phyloP scores from a whole-genome alignment of 2,797 vertebrate species.

The Myotis vivesi region DNA sequence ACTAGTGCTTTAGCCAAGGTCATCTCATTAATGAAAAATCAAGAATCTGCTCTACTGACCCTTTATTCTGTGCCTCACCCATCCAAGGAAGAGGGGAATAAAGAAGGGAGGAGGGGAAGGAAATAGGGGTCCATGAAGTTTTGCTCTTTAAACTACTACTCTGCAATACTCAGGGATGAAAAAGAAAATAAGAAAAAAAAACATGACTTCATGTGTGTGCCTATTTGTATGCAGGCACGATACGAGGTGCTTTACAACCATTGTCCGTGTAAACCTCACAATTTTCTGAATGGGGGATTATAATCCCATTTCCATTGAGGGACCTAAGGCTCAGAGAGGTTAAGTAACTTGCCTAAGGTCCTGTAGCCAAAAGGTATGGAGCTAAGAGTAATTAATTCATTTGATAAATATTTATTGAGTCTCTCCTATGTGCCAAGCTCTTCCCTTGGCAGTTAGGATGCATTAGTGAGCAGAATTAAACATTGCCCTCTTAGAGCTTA shows the following conservation, averaged over 20 bases:
- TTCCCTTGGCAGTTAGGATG: neutral
- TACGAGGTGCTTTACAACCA: neutral
- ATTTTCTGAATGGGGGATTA: neutral
- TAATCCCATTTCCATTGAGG: neutral
- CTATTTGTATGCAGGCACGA: neutral
- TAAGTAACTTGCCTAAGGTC: neutral
- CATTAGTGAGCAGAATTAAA: neutral
- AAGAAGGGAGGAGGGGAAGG: neutral
- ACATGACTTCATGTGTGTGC: fast-evolving
- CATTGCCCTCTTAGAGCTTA: neutral
- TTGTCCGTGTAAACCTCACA: neutral
- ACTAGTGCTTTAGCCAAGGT: neutral
- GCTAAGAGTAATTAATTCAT: neutral
- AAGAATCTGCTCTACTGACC: neutral
- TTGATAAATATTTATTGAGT: neutral
- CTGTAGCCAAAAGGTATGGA: neutral
- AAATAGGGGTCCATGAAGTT: neutral
- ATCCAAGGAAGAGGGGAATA: neutral
- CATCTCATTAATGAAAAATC: neutral
- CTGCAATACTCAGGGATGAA: neutral
- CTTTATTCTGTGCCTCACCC: neutral
- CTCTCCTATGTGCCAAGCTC: neutral
- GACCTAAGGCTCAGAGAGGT: neutral
- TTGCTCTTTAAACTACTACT: neutral
- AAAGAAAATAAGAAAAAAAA: conserved; percentile 1